A percentile compares a stretch with the other conserved stretches of the same genome.
These are phyloP conservation scores for Schizaphis graminum DNA, from an alignment of 2,888 invertebrate genomes.

Conservation along the genomic window DNA sequence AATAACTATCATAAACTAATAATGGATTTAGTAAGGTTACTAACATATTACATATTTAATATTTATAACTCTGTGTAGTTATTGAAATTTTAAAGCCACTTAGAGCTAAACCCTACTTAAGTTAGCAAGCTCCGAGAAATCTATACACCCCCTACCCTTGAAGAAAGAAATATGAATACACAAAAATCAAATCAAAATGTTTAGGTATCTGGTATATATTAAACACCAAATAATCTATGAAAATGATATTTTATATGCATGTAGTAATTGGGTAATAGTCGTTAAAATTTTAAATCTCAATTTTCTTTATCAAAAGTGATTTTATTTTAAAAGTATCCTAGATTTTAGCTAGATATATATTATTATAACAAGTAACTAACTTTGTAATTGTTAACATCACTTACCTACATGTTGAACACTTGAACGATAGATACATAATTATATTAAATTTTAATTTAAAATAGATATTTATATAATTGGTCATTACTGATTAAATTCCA, in stretches of 20 bases:
- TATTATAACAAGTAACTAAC: no score
- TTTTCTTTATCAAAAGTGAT: background rate
- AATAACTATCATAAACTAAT: background rate
- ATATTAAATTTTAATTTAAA: no score
- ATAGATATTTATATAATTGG: no score
- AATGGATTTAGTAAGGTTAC: background rate
- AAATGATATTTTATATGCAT: background rate
- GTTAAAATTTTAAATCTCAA: background rate
- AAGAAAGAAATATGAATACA: background rate
- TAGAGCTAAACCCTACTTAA: rapidly evolving
- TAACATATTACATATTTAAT: background rate
- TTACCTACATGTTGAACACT: no score
- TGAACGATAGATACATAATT: no score
- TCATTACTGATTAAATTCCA: no score
- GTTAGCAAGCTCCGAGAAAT: background rate
- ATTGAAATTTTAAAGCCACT: background rate
- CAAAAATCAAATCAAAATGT: background rate
- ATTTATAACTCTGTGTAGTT: background rate
- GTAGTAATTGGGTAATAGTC: background rate
- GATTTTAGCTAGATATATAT: no score
- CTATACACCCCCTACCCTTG: background rate
- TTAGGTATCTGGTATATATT: background rate
- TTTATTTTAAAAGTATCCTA: background rate
- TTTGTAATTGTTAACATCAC: no score
- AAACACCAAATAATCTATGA: background rate